Evolutionary conservation across 2,888 invertebrate species (phyloP).

Genomic region (Hyposoter dolosus): DNA sequence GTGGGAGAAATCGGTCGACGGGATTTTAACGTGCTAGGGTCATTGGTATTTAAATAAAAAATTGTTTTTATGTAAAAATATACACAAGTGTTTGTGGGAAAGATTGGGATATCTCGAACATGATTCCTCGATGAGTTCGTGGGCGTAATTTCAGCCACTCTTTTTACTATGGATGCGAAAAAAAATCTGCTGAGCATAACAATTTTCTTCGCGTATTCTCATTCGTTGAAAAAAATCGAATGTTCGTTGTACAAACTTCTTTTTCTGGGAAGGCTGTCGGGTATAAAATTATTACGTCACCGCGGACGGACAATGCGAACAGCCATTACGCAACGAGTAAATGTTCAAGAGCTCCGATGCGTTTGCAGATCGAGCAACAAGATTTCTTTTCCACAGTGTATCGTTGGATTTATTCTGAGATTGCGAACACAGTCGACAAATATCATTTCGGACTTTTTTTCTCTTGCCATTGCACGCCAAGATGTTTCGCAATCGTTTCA

Average conservation of each 20-base stretch:
- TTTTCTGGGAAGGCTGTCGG: background rate
- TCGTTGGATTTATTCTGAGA: background rate
- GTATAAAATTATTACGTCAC: background rate
- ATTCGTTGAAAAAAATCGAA: background rate
- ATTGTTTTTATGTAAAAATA: background rate
- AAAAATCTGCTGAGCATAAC: background rate
- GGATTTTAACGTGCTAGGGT: background rate
- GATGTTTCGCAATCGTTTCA: conserved; percentile 16
- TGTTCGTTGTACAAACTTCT: background rate
- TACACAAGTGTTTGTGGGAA: background rate
- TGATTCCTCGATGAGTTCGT: background rate
- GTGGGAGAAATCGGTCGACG: background rate
- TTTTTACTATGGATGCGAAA: background rate
- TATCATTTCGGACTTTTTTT: background rate
- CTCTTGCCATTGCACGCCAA: background rate
- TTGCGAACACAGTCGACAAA: background rate
- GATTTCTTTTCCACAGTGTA: background rate
- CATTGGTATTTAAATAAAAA: background rate
- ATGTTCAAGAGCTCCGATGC: background rate
- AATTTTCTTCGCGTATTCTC: background rate
- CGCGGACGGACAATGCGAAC: background rate
- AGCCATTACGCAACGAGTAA: conserved; percentile 7
- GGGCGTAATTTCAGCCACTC: background rate
- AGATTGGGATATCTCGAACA: background rate
- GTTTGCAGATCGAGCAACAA: background rate